Conservation (phyloP, 2,888 invertebrate genomes). For the Nomada goodeniana region DNA sequence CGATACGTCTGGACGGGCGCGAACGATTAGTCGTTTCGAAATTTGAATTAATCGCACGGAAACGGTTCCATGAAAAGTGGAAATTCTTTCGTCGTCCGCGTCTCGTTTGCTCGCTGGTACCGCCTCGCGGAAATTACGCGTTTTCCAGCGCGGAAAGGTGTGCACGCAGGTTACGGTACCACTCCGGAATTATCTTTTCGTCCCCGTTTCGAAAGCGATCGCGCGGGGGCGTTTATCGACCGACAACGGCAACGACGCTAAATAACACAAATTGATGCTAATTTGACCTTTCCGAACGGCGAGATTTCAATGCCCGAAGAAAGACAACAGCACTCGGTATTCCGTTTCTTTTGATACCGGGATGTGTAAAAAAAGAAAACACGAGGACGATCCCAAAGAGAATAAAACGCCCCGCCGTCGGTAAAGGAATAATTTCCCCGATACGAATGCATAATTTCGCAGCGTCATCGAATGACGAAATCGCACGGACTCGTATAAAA, state of each 20-base stretch:
- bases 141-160: background rate
- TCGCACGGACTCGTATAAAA: too few relatives aligned
- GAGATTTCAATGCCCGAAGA: background rate
- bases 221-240: slow-evolving; percentile 22
- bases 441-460: background rate
- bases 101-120: background rate
- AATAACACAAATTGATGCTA: slow-evolving; percentile 45
- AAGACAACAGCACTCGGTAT: background rate
- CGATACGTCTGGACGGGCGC: too few relatives aligned
- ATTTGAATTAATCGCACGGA: background rate
- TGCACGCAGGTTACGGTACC: background rate
- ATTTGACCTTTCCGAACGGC: slow-evolving; percentile 20
- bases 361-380: background rate
- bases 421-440: background rate
- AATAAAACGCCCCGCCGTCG: background rate
- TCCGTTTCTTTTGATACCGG: slow-evolving; percentile 1
- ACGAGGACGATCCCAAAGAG: background rate
- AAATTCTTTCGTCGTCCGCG: background rate
- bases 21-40: background rate
- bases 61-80: background rate
- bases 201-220: background rate
- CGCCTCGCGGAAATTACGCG: background rate
- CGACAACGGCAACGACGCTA: slow-evolving; percentile 30
- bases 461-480: background rate
- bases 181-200: background rate